Base-by-base conservation (phyloP, 1,140 invertebrate species). In the Zeugodacus cucurbitae region DNA sequence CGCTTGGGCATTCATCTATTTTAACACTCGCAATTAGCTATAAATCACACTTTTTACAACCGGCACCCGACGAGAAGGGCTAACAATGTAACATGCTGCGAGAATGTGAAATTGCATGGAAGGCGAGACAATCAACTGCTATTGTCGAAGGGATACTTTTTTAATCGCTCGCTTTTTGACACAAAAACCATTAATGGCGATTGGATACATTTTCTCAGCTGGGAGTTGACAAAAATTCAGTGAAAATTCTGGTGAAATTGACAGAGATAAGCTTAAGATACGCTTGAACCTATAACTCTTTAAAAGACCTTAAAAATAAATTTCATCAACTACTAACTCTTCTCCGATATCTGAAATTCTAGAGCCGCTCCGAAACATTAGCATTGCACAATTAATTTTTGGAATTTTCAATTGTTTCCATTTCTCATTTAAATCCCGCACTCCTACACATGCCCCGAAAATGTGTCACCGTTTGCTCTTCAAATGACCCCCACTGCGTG, bases 11-110 rank as follows among this genome's bases (percentile, higher is more conserved):
- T 82, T 82, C 74, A 82, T 82, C 74, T 82, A 54, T 82, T 82
- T 82, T 82, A 48, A 54, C 74, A 82, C 44, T 82, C 26, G 74
- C 74, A 82, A 82, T 82, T 82, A 82, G 74, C 74, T 48, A 82
- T 82, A 82, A 82, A 82, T 82, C 74, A 54, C 41, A 26, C 34
- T 82, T 82, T 82, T 82, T 48, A 22, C 26, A 14, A 6, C 32
- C 14, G 2, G 58, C 58, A 10, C 58, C 20, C 58, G 1, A 10
- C 58, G n/a, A 62, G n/a, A 17, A 6, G 11, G 22, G 11, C 74
- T 29, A 82, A 82, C 41, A 82, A 82, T 82, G 74, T 82, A 82
- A 29, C 74, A 82, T 48, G 11, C 41, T 82, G 74, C n/a, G 74
- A 82, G 11, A 82, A 44, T 48, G 74, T 82, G 41, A 82, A 48